phyloP scores from a whole-genome alignment of 2,113 vertebrate species.

The Aix galericulata region DNA sequence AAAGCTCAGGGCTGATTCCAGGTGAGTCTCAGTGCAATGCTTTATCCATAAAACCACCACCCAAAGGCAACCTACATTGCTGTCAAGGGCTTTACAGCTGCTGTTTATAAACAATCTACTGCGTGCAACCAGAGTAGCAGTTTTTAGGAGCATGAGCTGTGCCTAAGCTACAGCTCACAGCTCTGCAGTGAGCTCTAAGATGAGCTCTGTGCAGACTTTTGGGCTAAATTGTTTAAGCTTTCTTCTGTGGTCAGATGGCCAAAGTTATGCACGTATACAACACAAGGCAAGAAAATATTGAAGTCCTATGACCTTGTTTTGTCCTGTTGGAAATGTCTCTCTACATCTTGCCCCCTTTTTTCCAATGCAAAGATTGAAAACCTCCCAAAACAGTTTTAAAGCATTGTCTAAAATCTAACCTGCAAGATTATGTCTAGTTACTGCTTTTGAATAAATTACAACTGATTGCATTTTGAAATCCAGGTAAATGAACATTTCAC shows the following conservation, averaged over 20 bases:
- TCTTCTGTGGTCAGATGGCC: not conserved
- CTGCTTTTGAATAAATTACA: not conserved
- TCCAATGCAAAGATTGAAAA: not conserved
- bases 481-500: not conserved
- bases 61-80: not conserved
- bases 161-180: not conserved
- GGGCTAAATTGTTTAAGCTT: not conserved
- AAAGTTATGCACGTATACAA: rapidly evolving
- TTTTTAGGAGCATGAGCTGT: not conserved
- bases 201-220: not conserved
- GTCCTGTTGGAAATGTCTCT: not conserved
- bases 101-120: not conserved
- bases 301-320: not conserved
- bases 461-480: not conserved
- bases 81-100: not conserved
- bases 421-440: not conserved
- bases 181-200: not conserved
- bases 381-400: not conserved
- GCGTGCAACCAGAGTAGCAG: not conserved
- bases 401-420: not conserved
- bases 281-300: not conserved
- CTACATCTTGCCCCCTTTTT: not conserved
- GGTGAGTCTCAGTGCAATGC: not conserved
- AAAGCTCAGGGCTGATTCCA: not conserved
- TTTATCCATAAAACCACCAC: not conserved